A percentile compares a stretch with the other conserved stretches of the same genome.
phyloP scores from a whole-genome alignment of 2,888 invertebrate species.

The Luperina nickerlii region DNA sequence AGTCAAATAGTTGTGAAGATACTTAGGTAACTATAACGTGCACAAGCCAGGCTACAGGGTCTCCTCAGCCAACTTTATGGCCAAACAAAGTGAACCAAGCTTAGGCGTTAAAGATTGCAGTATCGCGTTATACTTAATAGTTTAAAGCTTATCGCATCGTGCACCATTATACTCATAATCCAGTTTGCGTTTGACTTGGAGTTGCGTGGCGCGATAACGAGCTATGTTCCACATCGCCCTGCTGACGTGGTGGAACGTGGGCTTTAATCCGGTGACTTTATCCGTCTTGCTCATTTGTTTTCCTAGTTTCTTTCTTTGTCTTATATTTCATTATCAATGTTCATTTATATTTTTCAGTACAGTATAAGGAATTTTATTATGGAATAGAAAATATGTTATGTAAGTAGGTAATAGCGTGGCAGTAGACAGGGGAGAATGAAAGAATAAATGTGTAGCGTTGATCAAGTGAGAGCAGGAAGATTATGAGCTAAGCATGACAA shows the following conservation, averaged over 20 bases:
- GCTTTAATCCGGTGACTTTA: constrained; percentile 1
- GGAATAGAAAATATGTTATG: background rate
- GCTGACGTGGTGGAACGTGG: constrained; percentile 28
- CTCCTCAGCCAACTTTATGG: constrained; percentile 33
- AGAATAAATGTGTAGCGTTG: background rate
- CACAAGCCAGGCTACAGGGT: background rate
- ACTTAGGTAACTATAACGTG: no score
- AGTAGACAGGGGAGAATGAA: background rate
- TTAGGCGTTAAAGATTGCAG: constrained; percentile 59
- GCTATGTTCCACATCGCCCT: constrained; percentile 15
- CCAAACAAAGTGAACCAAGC: constrained; percentile 33
- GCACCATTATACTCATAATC: constrained; percentile 61
- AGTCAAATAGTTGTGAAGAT: background rate
- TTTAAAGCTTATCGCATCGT: constrained; percentile 54
- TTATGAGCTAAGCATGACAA: background rate
- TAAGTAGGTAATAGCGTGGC: background rate
- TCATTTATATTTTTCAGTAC: background rate
- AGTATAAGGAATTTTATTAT: background rate
- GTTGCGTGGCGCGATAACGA: constrained; percentile 58
- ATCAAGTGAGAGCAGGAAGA: background rate
- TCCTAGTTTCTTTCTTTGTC: background rate
- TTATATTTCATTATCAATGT: background rate
- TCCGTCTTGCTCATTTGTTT: background rate
- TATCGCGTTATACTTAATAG: constrained; percentile 58
- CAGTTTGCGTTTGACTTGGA: constrained; percentile 49